phyloP scores from a whole-genome alignment of 30 jellyfish, hydroid and myxozoan genomes.

The Sanderia malayensis region DNA sequence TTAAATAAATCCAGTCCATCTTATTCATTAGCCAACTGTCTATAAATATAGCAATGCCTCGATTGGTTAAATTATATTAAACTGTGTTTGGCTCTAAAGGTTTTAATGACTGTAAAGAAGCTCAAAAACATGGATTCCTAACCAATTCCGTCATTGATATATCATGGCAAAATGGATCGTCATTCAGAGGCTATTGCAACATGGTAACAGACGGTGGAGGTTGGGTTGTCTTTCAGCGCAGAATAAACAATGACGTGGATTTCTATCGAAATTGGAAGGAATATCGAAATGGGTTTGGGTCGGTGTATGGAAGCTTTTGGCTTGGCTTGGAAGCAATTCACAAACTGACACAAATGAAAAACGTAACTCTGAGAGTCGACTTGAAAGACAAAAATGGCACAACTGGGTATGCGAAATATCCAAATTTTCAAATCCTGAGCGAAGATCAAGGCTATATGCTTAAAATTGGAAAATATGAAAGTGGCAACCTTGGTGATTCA shows the following conservation, averaged over 20 bases:
- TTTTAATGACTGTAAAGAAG: constrained; percentile 46
- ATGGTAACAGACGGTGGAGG: constrained; percentile 62
- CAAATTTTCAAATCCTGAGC: constrained; percentile 25
- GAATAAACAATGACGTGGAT: constrained; percentile 20
- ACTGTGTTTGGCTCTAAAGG: constrained; percentile 14
- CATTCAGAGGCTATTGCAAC: constrained; percentile 50
- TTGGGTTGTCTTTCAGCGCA: constrained; percentile 51
- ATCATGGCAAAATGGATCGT: constrained; percentile 52
- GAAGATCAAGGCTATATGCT: constrained; percentile 31
- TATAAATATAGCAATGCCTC: too few relatives aligned
- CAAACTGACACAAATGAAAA: constrained; percentile 10
- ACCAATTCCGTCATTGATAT: constrained; percentile 18
- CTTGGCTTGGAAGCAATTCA: constrained; percentile 51
- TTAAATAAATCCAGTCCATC: too few relatives aligned
- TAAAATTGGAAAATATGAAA: neutral
- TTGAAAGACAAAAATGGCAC: constrained; percentile 14
- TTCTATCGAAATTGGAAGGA: constrained; percentile 60
- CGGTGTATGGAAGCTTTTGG: constrained; percentile 55
- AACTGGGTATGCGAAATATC: constrained; percentile 49
- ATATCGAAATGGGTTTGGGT: constrained; percentile 46
- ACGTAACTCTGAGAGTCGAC: constrained; percentile 26
- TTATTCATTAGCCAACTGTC: too few relatives aligned
- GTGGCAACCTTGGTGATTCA: constrained; percentile 47
- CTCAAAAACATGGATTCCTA: constrained; percentile 23
- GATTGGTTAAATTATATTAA: too few relatives aligned